A percentile compares a stretch with the other conserved stretches of the same genome.
These are phyloP conservation scores for Hoplostethus mediterraneus DNA, from an alignment of 2,797 vertebrate species.

Conservation along the genomic window DNA sequence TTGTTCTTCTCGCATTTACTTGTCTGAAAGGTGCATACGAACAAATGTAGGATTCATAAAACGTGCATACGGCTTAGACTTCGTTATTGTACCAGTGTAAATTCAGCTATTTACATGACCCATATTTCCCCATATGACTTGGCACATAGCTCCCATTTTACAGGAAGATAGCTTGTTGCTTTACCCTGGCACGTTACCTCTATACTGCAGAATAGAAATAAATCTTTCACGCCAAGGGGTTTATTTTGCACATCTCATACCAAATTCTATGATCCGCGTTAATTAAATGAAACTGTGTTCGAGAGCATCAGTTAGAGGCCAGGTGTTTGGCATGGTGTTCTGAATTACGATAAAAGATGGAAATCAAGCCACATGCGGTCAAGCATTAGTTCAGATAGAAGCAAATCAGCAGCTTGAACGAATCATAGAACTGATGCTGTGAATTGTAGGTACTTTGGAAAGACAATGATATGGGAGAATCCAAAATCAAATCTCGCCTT, in stretches of 20 bases:
- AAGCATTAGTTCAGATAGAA: slow-evolving; percentile 17
- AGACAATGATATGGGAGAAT: slow-evolving; percentile 2
- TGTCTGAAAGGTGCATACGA: neutral
- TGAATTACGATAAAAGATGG: slow-evolving; percentile 67
- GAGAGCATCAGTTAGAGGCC: slow-evolving; percentile 64
- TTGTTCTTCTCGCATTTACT: neutral
- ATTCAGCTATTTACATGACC: neutral
- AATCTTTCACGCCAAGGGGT: slow-evolving; percentile 51
- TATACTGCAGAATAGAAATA: slow-evolving; percentile 37
- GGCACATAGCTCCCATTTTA: slow-evolving; percentile 9
- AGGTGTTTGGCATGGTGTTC: slow-evolving; percentile 60
- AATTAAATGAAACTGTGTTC: slow-evolving; percentile 72
- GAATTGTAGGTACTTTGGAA: slow-evolving; percentile 7
- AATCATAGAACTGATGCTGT: slow-evolving; percentile 21
- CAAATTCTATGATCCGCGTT: slow-evolving; percentile 62
- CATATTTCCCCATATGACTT: slow-evolving; percentile 5
- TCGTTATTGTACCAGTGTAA: too few relatives aligned
- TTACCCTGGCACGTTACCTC: slow-evolving; percentile 27
- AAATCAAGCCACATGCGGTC: slow-evolving; percentile 40
- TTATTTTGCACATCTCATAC: slow-evolving; percentile 59
- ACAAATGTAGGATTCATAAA: slow-evolving; percentile 11
- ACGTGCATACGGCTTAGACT: too few relatives aligned
- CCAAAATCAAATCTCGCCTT: slow-evolving; percentile 25
- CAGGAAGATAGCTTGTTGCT: slow-evolving; percentile 30
- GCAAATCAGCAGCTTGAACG: slow-evolving; percentile 34